phyloP scores from a whole-genome alignment of 2,888 invertebrate species.

The Ennomos quercinarius region DNA sequence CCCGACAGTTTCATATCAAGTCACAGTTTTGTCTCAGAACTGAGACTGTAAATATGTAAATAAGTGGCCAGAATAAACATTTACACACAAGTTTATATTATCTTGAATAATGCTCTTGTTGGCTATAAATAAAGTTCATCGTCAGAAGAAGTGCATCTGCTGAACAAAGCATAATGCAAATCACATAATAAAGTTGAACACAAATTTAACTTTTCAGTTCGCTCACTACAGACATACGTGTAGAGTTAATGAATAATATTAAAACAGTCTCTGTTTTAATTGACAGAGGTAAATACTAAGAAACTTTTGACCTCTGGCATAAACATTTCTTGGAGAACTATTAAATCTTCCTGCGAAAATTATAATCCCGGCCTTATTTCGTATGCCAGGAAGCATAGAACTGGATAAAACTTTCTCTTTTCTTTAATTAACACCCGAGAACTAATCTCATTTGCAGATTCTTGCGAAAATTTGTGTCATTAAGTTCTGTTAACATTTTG shows the following conservation, averaged over 20 bases:
- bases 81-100: too few species aligned
- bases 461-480: slow-evolving; percentile 28
- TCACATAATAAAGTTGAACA: too few species aligned
- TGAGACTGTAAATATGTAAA: too few species aligned
- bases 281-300: slow-evolving; percentile 9
- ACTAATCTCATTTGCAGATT: slow-evolving; percentile 49
- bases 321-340: slow-evolving; percentile 24
- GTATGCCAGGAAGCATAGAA: slow-evolving; percentile 42
- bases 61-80: too few species aligned
- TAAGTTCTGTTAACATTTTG: slow-evolving; percentile 29
- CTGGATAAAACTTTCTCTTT: slow-evolving; percentile 46
- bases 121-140: too few species aligned
- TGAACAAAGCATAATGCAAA: too few species aligned
- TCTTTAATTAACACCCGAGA: slow-evolving; percentile 50
- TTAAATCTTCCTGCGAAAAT: slow-evolving; percentile 38
- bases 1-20: too few species aligned
- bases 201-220: neutral
- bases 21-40: too few species aligned
- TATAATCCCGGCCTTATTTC: slow-evolving; percentile 37
- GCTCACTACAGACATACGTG: neutral
- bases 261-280: neutral
- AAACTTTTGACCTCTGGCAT: slow-evolving; percentile 26
- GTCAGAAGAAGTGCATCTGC: too few species aligned
- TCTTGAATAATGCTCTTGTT: too few species aligned
- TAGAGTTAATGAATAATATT: neutral